Conservation (phyloP, 2,797 vertebrate species). For the Sebastolobus alascanus region DNA sequence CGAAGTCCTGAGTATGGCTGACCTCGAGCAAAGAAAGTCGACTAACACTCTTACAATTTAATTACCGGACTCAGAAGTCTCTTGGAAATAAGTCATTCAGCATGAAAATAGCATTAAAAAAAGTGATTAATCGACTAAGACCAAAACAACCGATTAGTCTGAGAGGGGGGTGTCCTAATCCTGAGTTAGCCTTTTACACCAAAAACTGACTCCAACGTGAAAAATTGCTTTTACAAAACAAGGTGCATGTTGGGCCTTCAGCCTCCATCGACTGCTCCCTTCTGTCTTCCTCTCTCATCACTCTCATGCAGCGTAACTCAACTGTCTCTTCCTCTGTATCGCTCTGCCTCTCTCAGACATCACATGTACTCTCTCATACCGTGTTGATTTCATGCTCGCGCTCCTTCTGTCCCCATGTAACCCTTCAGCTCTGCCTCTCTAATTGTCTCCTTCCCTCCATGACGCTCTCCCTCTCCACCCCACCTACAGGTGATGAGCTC, state of each 20-base stretch:
- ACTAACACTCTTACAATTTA: no score
- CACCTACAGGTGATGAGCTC: constrained; percentile 80
- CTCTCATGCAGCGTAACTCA: constrained; percentile 19
- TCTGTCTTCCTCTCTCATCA: not conserved
- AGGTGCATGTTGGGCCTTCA: not conserved
- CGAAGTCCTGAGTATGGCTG: not conserved
- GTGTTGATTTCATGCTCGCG: constrained; percentile 36
- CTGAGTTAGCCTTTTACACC: not conserved
- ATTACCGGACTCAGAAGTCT: no score
- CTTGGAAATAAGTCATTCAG: no score
- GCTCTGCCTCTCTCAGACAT: constrained; percentile 33
- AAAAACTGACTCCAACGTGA: not conserved
- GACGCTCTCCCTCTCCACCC: constrained; percentile 57
- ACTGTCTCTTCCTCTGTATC: constrained; percentile 28
- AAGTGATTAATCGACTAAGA: no score
- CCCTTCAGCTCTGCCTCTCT: constrained; percentile 32
- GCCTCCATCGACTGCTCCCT: not conserved
- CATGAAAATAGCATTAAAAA: no score
- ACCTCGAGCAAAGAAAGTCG: no score
- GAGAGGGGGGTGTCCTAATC: no score
- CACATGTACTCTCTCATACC: constrained; percentile 25
- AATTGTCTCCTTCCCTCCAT: constrained; percentile 43
- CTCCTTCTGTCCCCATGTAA: constrained; percentile 38
- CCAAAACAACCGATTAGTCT: no score
- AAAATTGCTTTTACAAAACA: constrained; percentile 13